Conservation (phyloP, 2,113 vertebrate species). For the Sisor rabdophorus region DNA sequence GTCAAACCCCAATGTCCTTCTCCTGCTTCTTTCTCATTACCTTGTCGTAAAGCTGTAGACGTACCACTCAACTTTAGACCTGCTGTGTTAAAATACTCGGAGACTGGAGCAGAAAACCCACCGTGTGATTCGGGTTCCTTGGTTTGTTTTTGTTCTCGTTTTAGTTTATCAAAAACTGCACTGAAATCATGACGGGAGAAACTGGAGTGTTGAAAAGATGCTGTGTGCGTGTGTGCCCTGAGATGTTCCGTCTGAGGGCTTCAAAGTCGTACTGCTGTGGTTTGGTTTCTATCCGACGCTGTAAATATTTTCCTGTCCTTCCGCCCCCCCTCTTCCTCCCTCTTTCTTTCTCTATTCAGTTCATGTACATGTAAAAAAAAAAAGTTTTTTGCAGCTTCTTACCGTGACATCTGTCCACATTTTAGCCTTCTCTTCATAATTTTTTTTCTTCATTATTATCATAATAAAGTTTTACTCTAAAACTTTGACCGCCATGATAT, state of each 20-base stretch:
- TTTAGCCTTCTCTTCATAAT: conserved; percentile 46
- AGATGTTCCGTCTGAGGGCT: conserved; percentile 29
- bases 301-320: conserved; percentile 54
- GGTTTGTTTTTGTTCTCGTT: neutral
- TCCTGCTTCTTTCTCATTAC: conserved; percentile 48
- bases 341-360: neutral
- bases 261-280: conserved; percentile 54
- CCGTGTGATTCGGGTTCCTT: neutral
- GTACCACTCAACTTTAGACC: neutral
- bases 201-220: conserved; percentile 36
- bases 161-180: conserved; percentile 43
- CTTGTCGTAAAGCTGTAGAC: conserved; percentile 13
- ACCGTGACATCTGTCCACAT: neutral
- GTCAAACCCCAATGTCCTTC: neutral
- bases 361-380: neutral
- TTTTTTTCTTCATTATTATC: conserved; percentile 22
- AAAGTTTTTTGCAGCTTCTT: conserved; percentile 14
- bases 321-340: no score
- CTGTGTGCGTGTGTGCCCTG: neutral
- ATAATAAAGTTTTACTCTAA: neutral
- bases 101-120: neutral
- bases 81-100: neutral
- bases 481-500: no score
- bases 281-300: conserved; percentile 28
- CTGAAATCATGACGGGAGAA: conserved; percentile 45